phyloP scores from a whole-genome alignment of 2,888 invertebrate genomes.

The Stenodema calcarata region DNA sequence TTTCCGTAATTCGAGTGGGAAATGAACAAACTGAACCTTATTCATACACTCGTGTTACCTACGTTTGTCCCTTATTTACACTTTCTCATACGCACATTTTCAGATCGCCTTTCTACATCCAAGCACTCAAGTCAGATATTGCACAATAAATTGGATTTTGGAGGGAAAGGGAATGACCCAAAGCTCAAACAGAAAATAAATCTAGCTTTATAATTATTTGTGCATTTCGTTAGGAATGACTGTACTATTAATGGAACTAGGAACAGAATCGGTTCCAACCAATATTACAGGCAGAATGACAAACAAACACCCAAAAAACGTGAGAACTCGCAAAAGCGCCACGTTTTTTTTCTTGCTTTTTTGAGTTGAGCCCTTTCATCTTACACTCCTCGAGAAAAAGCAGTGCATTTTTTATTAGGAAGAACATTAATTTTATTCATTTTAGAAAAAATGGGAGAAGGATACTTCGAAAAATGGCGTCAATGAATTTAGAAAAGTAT shows the following conservation, averaged over 20 bases:
- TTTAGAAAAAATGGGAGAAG: not conserved
- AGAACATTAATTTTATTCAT: not conserved
- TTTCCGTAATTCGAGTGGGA: too few relatives aligned
- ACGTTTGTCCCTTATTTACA: too few relatives aligned
- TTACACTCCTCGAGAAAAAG: not conserved
- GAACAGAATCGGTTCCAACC: not conserved
- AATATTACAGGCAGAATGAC: not conserved
- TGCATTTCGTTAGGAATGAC: not conserved
- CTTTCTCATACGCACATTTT: too few relatives aligned
- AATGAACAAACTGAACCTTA: too few relatives aligned
- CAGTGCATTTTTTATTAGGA: not conserved
- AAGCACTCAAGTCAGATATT: too few relatives aligned
- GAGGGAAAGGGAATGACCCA: too few relatives aligned
- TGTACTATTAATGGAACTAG: not conserved
- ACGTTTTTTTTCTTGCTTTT: not conserved
- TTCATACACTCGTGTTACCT: too few relatives aligned
- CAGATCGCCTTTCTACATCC: too few relatives aligned
- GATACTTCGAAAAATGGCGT: not conserved
- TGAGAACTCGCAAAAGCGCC: not conserved
- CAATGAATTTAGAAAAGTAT: not conserved
- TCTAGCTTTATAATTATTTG: not conserved
- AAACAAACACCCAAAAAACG: not conserved
- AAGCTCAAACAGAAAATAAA: too few relatives aligned
- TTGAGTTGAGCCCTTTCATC: not conserved
- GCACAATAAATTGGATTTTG: too few relatives aligned